Conservation (phyloP, 2,888 invertebrate species). For the Agrochola macilenta region DNA sequence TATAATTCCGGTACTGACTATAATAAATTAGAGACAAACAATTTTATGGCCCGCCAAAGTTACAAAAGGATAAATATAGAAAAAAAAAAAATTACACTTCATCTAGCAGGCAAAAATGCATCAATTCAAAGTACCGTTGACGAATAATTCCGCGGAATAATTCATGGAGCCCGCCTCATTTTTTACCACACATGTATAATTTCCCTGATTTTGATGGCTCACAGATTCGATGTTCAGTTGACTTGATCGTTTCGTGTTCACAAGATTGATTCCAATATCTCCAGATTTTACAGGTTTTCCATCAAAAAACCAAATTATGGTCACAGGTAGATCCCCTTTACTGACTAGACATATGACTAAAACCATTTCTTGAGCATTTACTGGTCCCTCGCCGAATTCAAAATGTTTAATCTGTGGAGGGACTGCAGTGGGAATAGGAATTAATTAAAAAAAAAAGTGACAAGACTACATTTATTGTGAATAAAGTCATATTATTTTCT, state of each 20-base stretch:
- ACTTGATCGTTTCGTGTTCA: constrained; percentile 87
- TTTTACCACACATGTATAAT: constrained; percentile 91
- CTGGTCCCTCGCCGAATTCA: constrained; percentile 93
- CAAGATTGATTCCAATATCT: constrained; percentile 80
- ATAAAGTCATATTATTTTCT: neutral
- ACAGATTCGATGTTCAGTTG: constrained; percentile 91
- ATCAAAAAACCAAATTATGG: constrained; percentile 93
- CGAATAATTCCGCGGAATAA: constrained; percentile 91
- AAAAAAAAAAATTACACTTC: constrained; percentile 69
- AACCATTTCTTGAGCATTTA: constrained; percentile 93
- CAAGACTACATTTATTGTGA: neutral
- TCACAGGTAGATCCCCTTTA: constrained; percentile 93
- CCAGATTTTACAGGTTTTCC: constrained; percentile 85
- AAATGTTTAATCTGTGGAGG: constrained; percentile 95
- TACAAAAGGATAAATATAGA: constrained; percentile 75
- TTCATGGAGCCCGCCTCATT: constrained; percentile 92
- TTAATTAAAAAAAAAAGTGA: constrained; percentile 39
- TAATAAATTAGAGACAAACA: constrained; percentile 22
- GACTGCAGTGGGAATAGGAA: constrained; percentile 86
- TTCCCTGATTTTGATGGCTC: constrained; percentile 90
- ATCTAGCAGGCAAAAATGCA: constrained; percentile 67
- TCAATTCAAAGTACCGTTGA: constrained; percentile 91
- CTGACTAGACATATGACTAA: constrained; percentile 92
- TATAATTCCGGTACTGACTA: constrained; percentile 12
- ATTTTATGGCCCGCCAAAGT: constrained; percentile 89